phyloP scores from a whole-genome alignment of 2,888 invertebrate species.

The Xylota sylvarum region DNA sequence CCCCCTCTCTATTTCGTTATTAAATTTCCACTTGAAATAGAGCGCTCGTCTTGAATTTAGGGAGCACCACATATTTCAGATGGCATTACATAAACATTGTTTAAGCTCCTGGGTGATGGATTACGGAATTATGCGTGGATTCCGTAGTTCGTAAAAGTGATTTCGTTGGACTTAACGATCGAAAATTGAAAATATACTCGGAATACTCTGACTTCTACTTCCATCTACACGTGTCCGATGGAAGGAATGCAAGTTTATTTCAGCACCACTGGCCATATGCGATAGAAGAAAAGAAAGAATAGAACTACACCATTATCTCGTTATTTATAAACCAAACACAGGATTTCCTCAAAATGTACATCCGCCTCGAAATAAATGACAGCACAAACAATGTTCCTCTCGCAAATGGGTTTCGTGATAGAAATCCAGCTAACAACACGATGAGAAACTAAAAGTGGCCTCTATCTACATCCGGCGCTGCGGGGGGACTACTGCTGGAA shows the following conservation, averaged over 20 bases:
- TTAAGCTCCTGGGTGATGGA: constrained; percentile 58
- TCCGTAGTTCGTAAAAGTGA: constrained; percentile 21
- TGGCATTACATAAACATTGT: constrained; percentile 48
- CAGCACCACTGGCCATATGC: not conserved
- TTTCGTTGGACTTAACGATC: constrained; percentile 14
- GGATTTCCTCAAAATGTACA: constrained; percentile 71
- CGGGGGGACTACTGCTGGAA: not conserved
- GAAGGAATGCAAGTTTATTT: not conserved
- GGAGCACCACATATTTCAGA: constrained; percentile 33
- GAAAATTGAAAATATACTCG: constrained; percentile 43
- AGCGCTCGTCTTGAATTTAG: not conserved
- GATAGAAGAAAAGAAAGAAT: constrained; percentile 5
- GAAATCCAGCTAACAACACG: constrained; percentile 51
- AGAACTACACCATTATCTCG: constrained; percentile 60
- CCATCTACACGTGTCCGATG: constrained; percentile 7
- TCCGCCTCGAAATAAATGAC: constrained; percentile 69
- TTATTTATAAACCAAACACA: constrained; percentile 67
- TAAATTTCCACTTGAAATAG: constrained; percentile 62
- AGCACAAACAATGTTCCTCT: constrained; percentile 62
- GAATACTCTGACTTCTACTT: constrained; percentile 1
- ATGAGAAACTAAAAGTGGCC: constrained; percentile 61
- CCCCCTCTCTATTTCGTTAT: constrained; percentile 36
- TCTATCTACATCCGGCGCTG: constrained; percentile 56
- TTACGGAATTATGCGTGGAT: constrained; percentile 42
- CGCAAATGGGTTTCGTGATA: constrained; percentile 64